Evolutionary conservation across 2,113 vertebrate genomes (phyloP).

Genomic region (Sinosuthora webbiana): DNA sequence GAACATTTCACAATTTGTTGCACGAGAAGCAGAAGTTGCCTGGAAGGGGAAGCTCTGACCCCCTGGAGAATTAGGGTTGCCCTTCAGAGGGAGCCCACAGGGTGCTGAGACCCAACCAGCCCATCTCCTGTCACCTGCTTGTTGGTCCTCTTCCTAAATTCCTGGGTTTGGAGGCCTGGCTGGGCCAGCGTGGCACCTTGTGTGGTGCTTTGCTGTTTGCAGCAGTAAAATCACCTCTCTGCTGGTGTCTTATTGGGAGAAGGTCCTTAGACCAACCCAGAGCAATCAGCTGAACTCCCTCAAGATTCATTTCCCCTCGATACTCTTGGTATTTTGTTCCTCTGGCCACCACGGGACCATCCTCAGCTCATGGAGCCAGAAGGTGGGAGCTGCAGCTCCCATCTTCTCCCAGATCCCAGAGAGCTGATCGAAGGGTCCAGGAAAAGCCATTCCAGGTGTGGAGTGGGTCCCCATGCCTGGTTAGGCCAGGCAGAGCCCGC

Average conservation of each 20-base stretch:
- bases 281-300: not conserved
- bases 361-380: not conserved
- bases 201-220: not conserved
- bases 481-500: not conserved
- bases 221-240: not conserved
- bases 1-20: not conserved
- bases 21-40: not conserved
- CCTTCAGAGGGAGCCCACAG: not conserved
- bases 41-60: not conserved
- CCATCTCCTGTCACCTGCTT: not conserved
- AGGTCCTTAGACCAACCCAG: not conserved
- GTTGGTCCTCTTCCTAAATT: not conserved
- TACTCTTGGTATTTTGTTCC: not conserved
- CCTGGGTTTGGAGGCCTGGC: not conserved
- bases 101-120: not conserved
- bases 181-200: not conserved
- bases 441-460: not conserved
- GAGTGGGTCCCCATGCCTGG: not conserved
- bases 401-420: not conserved
- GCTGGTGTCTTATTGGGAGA: rapidly evolving
- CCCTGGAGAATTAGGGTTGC: not conserved
- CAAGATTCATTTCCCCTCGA: not conserved
- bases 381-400: not conserved
- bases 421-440: rapidly evolving
- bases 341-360: not conserved